Percentiles rank a stretch among this genome's conserved stretches.
These are phyloP conservation scores for Gouania willdenowi DNA, from an alignment of 2,797 vertebrate genomes.

Conservation along the genomic window DNA sequence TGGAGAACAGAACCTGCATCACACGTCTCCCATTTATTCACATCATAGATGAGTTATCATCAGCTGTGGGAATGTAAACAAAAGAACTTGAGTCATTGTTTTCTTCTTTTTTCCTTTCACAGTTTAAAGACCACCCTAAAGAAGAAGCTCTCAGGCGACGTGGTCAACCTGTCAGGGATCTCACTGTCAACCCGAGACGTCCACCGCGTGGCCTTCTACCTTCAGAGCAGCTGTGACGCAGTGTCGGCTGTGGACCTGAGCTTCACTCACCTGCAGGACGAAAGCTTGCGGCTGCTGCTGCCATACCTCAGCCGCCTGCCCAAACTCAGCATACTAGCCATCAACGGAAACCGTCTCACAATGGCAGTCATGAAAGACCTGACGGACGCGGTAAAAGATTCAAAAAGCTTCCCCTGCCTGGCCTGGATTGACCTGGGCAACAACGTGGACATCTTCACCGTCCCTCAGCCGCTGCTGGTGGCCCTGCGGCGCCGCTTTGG, in stretches of 20 bases:
- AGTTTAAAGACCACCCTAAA: conserved; percentile 86
- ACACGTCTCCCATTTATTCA: no score
- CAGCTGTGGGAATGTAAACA: no score
- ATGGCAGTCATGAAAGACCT: conserved; percentile 79
- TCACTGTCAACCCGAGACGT: conserved; percentile 75
- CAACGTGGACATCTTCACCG: conserved; percentile 85
- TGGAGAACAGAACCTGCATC: not conserved
- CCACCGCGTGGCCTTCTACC: conserved; percentile 79
- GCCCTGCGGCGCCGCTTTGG: conserved; percentile 84
- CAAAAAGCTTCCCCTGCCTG: conserved; percentile 78
- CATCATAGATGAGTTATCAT: no score
- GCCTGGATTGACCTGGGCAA: conserved; percentile 91
- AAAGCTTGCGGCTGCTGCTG: conserved; percentile 76
- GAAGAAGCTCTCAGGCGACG: conserved; percentile 78
- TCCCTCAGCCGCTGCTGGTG: conserved; percentile 86
- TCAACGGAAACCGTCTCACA: conserved; percentile 86
- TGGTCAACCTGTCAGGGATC: conserved; percentile 84
- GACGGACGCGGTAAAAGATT: conserved; percentile 83
- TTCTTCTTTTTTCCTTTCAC: conserved; percentile 5
- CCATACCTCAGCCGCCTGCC: conserved; percentile 79
- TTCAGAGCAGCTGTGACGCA: conserved; percentile 74
- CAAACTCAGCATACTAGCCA: conserved; percentile 80
- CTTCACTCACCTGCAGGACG: conserved; percentile 85
- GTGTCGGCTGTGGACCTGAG: conserved; percentile 87
- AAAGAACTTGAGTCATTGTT: not conserved